phyloP scores from a whole-genome alignment of 2,888 invertebrate genomes.

The Drosophila pseudotakahashii region DNA sequence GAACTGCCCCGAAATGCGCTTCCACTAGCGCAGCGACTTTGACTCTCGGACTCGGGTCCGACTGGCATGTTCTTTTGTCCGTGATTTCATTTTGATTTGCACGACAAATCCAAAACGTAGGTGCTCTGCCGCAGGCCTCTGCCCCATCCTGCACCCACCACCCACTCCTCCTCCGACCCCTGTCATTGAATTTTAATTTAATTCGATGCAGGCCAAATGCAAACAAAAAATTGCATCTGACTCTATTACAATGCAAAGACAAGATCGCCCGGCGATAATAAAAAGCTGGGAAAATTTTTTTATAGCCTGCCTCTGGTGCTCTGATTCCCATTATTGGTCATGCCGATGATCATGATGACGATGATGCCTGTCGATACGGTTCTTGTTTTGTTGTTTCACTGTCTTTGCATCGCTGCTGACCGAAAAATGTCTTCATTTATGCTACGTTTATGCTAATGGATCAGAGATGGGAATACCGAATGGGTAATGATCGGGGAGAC shows the following conservation, averaged over 20 bases:
- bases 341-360: constrained; percentile 53
- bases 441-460: constrained; percentile 74
- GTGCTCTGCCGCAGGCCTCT: constrained; percentile 45
- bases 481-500: constrained; percentile 17
- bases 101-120: constrained; percentile 73
- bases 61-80: constrained; percentile 72
- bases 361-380: constrained; percentile 54
- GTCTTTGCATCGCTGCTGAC: constrained; percentile 20
- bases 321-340: constrained; percentile 75
- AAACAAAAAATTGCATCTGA: constrained; percentile 50
- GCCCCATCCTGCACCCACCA: neutral
- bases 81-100: constrained; percentile 76
- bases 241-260: constrained; percentile 63
- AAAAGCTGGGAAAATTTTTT: constrained; percentile 72
- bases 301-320: constrained; percentile 63
- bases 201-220: constrained; percentile 64
- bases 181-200: constrained; percentile 78
- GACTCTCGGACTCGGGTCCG: constrained; percentile 57
- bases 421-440: constrained; percentile 76
- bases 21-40: constrained; percentile 44
- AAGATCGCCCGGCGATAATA: constrained; percentile 70
- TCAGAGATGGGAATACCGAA: constrained; percentile 41
- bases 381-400: constrained; percentile 19
- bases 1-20: constrained; percentile 68
- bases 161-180: constrained; percentile 4